Evolutionary conservation across 1,140 invertebrate genomes (phyloP), one percentile per base, ranked within the genome.

Genomic region (Carcinoscorpius rotundicauda): DNA sequence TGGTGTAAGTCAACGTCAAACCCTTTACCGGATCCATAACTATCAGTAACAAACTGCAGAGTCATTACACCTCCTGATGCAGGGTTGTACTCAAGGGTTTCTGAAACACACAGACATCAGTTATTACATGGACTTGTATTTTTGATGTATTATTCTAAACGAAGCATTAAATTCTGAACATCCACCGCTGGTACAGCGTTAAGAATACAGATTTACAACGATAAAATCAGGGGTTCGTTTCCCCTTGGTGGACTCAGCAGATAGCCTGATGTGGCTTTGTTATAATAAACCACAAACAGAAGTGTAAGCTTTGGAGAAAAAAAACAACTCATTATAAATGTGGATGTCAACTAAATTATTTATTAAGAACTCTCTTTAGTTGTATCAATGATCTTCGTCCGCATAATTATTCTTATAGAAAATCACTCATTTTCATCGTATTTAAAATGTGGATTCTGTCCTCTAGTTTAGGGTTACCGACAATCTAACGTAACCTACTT

Each of bases 1-100:
- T 72, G 71, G 50, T 62, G 51, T 4, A 72, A 59, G 6, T 64
- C 59, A 49, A 72, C 70, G 51, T 72, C 71, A 58, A 68, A 72
- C 5, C 71, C 71, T 56, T 65, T 56, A 29, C 68, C 70, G 10
- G 67, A 62, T 4, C 67, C 63, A 48, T 64, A 62, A 49, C 69
- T 66, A 65, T 72, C 70, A 5, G 68, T 68, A 9, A 64, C 58
- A 53, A 72, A 72, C 8, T 67, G 62, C 51, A 72, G 61, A 9
- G 62, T 67, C 48, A 65, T 61, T 5, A 64, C 64, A 8, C 71
- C 63, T 51, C 66, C 65, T 5, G 60, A 62, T 0, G 63, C 58
- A n/a, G 66, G 29, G 0, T 68, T 67, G 62, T 70, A 71, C 9
- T 64, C 59, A 48, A 70, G 61, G 3, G 64, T 70, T 50, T 66